phyloP scores from a whole-genome alignment of 2,797 vertebrate genomes.

The Tauraco hartlaubi region DNA sequence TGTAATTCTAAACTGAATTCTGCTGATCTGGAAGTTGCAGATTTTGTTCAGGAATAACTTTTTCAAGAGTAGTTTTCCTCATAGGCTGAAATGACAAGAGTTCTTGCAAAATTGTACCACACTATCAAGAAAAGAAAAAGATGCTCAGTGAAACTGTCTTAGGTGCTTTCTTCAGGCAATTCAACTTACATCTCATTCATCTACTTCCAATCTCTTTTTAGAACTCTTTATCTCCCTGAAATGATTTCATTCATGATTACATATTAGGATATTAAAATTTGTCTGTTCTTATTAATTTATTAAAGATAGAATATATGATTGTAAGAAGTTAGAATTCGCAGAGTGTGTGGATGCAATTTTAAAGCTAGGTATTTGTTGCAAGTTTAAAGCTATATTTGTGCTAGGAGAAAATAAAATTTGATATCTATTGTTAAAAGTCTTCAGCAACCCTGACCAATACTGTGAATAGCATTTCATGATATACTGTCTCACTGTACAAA shows the following conservation, averaged over 20 bases:
- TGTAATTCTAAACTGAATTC: not conserved
- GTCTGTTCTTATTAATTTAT: not conserved
- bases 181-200: not conserved
- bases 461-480: not conserved
- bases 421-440: not conserved
- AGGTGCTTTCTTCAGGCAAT: not conserved
- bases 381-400: not conserved
- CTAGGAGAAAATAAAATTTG: not conserved
- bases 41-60: not conserved
- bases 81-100: not conserved
- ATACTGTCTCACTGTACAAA: not conserved
- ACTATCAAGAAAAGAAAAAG: not conserved
- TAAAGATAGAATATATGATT: not conserved
- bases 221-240: not conserved
- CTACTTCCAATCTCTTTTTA: not conserved
- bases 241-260: not conserved
- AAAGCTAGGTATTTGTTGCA: not conserved
- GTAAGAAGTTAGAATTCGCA: not conserved
- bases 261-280: not conserved
- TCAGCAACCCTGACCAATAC: not conserved
- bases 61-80: not conserved
- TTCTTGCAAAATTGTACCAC: not conserved
- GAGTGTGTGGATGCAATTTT: not conserved
- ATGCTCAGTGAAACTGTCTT: not conserved
- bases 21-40: not conserved